Evolutionary conservation across 1,140 invertebrate genomes (phyloP).

Genomic region (Caenorhabditis briggsae): DNA sequence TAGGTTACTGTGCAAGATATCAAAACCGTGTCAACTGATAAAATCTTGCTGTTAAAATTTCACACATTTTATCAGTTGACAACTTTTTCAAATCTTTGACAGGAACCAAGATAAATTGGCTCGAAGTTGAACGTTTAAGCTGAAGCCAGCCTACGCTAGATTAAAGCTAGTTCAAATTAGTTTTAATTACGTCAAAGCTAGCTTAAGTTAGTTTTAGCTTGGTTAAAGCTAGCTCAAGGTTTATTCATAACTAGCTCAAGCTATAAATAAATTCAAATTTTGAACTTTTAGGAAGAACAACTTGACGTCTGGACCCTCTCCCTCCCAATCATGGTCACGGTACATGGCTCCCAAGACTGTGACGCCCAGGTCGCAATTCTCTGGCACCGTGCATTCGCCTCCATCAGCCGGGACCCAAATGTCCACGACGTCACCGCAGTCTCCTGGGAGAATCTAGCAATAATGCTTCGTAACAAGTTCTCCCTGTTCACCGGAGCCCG

Average conservation of each 20-base stretch:
- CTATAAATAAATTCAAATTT: constrained; percentile 2
- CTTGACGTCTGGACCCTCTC: constrained; percentile 78
- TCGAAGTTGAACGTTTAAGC: no score
- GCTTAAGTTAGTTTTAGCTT: no score
- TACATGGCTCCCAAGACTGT: constrained; percentile 77
- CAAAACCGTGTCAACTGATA: no score
- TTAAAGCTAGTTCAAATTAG: no score
- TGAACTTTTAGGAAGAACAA: constrained; percentile 41
- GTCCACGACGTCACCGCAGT: constrained; percentile 71
- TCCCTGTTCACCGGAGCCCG: constrained; percentile 75
- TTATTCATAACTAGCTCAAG: background rate
- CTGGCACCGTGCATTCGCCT: constrained; percentile 77
- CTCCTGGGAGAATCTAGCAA: constrained; percentile 66
- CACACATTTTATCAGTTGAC: no score
- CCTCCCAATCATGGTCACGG: constrained; percentile 77
- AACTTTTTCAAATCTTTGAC: no score
- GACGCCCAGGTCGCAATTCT: constrained; percentile 77
- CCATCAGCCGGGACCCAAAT: constrained; percentile 67
- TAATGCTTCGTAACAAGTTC: constrained; percentile 59
- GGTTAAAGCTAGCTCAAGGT: no score
- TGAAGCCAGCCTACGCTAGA: no score
- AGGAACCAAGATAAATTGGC: no score
- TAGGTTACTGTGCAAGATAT: no score
- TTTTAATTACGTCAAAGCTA: no score
- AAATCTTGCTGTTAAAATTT: no score